A percentile compares a stretch with the other conserved stretches of the same genome.
Evolutionary conservation across 1,140 invertebrate species (phyloP).

Genomic region (Coelopa frigida): DNA sequence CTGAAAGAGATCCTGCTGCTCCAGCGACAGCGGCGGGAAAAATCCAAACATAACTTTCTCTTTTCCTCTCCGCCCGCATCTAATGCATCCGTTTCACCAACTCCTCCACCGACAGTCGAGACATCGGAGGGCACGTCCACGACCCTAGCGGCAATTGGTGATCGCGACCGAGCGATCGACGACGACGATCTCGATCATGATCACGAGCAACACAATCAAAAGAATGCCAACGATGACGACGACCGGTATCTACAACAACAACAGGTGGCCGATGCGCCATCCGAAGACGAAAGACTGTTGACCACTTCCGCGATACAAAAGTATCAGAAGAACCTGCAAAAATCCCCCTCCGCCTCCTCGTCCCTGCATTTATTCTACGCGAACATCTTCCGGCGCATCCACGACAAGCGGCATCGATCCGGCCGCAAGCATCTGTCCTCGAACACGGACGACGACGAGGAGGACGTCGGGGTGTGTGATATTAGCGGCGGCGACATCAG

Average conservation of each 20-base stretch:
- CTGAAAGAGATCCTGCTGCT: slow-evolving; percentile 38
- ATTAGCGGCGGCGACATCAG: slow-evolving; percentile 36
- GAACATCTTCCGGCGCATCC: slow-evolving; percentile 25
- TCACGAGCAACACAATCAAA: slow-evolving; percentile 5
- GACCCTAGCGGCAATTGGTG: slow-evolving; percentile 12
- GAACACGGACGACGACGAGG: slow-evolving; percentile 30
- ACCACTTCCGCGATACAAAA: slow-evolving; percentile 23
- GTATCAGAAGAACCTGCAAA: slow-evolving; percentile 17
- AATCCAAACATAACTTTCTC: slow-evolving; percentile 44
- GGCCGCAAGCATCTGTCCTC: slow-evolving; percentile 22
- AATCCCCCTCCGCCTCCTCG: slow-evolving; percentile 35
- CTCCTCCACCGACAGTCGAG: slow-evolving; percentile 24
- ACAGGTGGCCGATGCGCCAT: slow-evolving; percentile 11
- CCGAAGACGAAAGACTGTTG: slow-evolving; percentile 14
- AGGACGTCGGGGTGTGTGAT: slow-evolving; percentile 40
- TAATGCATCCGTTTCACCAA: slow-evolving; percentile 32
- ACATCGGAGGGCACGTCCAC: slow-evolving; percentile 19
- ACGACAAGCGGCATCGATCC: slow-evolving; percentile 5
- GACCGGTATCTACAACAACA: slow-evolving; percentile 19
- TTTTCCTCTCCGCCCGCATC: slow-evolving; percentile 40
- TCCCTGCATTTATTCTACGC: slow-evolving; percentile 38
- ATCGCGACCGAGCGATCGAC: slow-evolving; percentile 12
- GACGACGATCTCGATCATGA: slow-evolving; percentile 7
- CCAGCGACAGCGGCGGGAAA: slow-evolving; percentile 36
- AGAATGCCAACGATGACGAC: slow-evolving; percentile 16